A percentile compares a stretch with the other conserved stretches of the same genome.
These are phyloP conservation scores for Darwinula stevensoni DNA, from an alignment of 2,888 invertebrate genomes.

Conservation along the genomic window DNA sequence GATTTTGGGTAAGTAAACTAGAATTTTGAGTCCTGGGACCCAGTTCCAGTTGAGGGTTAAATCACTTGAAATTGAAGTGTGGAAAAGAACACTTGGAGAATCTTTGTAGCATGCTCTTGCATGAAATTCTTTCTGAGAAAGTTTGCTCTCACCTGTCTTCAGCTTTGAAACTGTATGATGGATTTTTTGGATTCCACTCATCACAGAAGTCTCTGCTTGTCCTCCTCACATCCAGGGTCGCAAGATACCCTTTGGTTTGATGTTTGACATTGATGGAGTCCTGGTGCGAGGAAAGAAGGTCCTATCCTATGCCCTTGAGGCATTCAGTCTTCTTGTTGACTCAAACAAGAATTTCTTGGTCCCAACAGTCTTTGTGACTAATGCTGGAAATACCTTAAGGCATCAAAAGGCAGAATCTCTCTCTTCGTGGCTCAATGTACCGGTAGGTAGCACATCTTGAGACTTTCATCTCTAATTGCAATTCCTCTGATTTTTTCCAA, in stretches of 20 bases:
- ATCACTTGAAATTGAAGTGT: too few species aligned
- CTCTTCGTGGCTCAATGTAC: constrained; percentile 25
- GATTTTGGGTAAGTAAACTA: too few species aligned
- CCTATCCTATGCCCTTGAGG: constrained; percentile 25
- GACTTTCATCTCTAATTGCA: constrained; percentile 3
- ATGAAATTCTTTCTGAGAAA: too few species aligned
- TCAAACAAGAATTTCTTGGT: constrained; percentile 24
- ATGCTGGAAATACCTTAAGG: constrained; percentile 28
- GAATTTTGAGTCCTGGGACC: too few species aligned
- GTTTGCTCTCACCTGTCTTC: too few species aligned
- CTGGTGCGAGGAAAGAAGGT: constrained; percentile 27
- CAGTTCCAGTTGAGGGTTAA: too few species aligned
- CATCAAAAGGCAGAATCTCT: constrained; percentile 26
- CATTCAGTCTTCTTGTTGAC: constrained; percentile 24
- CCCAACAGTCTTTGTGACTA: constrained; percentile 31
- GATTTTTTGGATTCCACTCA: too few species aligned
- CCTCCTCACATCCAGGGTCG: too few species aligned
- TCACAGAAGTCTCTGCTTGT: too few species aligned
- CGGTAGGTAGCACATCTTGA: constrained; percentile 15
- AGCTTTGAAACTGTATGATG: too few species aligned
- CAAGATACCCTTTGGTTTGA: constrained; percentile 30
- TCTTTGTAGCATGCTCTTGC: too few species aligned
- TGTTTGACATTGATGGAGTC: constrained; percentile 36
- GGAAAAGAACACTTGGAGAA: too few species aligned
- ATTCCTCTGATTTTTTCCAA: constrained; percentile 3